phyloP scores from a whole-genome alignment of 1,140 invertebrate species.

The Drosophila paulistorum region DNA sequence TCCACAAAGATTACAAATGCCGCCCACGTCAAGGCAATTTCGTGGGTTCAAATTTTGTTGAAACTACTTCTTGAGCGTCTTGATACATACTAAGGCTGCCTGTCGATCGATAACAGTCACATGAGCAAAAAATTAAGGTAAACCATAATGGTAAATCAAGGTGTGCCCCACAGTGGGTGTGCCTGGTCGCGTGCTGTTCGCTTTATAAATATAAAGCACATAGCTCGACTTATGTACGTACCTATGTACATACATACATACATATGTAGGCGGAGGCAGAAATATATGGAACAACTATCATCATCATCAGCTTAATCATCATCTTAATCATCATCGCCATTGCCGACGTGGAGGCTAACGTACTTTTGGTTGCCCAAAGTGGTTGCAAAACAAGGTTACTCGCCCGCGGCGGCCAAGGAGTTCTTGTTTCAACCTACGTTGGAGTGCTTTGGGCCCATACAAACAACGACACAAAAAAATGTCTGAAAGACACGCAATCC shows the following conservation, averaged over 20 bases:
- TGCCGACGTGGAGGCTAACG: slow-evolving; percentile 44
- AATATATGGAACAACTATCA: slow-evolving; percentile 57
- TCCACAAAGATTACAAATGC: slow-evolving; percentile 51
- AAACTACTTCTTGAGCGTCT: slow-evolving; percentile 45
- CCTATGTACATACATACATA: neutral
- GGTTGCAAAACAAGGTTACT: slow-evolving; percentile 74
- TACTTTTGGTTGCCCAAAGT: slow-evolving; percentile 62
- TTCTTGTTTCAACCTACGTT: slow-evolving; percentile 24
- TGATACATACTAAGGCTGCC: slow-evolving; percentile 2
- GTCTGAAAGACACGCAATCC: slow-evolving; percentile 66
- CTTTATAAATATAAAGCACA: slow-evolving; percentile 56
- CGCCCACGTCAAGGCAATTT: slow-evolving; percentile 63
- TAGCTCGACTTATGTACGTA: neutral
- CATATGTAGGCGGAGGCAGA: slow-evolving; percentile 33
- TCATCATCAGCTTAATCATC: neutral
- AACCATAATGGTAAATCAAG: slow-evolving; percentile 64
- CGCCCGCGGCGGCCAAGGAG: slow-evolving; percentile 44
- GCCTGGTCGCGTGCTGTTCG: slow-evolving; percentile 40
- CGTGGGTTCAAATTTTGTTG: slow-evolving; percentile 32
- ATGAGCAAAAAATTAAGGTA: slow-evolving; percentile 26
- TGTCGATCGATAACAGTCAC: slow-evolving; percentile 62
- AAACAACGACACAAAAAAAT: slow-evolving; percentile 53
- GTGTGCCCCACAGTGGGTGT: slow-evolving; percentile 65
- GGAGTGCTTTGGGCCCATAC: slow-evolving; percentile 7
- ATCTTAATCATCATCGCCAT: slow-evolving; percentile 26